phyloP scores from a whole-genome alignment of 2,888 invertebrate genomes.

The Trisateles emortualis region DNA sequence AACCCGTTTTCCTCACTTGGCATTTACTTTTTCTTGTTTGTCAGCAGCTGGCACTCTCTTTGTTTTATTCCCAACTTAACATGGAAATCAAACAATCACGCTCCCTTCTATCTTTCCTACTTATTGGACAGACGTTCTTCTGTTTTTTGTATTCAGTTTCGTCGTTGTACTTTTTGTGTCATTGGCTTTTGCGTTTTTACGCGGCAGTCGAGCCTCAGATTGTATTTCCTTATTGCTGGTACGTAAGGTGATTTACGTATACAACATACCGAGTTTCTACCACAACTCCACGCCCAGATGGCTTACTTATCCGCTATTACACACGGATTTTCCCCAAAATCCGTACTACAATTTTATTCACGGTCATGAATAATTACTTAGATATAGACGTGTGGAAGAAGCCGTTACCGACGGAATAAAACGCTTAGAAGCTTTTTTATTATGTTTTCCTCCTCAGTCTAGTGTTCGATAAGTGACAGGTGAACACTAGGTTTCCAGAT shows the following conservation, averaged over 20 bases:
- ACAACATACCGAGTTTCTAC: slow-evolving; percentile 30
- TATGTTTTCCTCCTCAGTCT: no score
- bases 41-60: slow-evolving; percentile 19
- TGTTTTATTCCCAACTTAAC: slow-evolving; percentile 21
- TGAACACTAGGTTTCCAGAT: no score
- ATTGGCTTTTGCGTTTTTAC: slow-evolving; percentile 35
- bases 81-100: slow-evolving; percentile 34
- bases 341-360: slow-evolving; percentile 48
- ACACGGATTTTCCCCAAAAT: slow-evolving; percentile 40
- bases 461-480: no score
- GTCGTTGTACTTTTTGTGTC: slow-evolving; percentile 34
- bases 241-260: slow-evolving; percentile 26
- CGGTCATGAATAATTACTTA: slow-evolving; percentile 44
- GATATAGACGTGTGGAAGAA: slow-evolving; percentile 19
- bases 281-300: slow-evolving; percentile 48
- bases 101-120: slow-evolving; percentile 20
- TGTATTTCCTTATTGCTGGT: slow-evolving; percentile 38
- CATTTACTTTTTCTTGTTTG: slow-evolving; percentile 12
- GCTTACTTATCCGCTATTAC: slow-evolving; percentile 47
- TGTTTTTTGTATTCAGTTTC: slow-evolving; percentile 26
- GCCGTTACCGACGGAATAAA: slow-evolving; percentile 19
- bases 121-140: slow-evolving; percentile 25
- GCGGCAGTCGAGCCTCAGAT: slow-evolving; percentile 28
- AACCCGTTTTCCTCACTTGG: slow-evolving; percentile 5
- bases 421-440: slow-evolving; percentile 24